Conservation (phyloP, 2,888 invertebrate species). For the Elysia crispata region DNA sequence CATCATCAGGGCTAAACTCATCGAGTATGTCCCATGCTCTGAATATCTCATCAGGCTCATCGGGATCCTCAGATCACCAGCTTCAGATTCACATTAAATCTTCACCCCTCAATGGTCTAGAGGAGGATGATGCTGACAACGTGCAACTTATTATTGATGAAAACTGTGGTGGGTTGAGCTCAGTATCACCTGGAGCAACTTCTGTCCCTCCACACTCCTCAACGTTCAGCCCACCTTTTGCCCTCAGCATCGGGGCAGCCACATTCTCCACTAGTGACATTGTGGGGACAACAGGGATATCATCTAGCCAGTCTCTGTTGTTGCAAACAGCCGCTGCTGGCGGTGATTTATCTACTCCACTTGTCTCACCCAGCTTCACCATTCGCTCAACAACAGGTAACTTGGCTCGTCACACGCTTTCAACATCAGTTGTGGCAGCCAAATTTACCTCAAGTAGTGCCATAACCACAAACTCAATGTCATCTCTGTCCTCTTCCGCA, state of each 20-base stretch:
- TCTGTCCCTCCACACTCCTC: slow-evolving; percentile 13
- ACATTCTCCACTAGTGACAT: slow-evolving; percentile 38
- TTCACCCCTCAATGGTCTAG: slow-evolving; percentile 35
- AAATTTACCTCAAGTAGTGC: not conserved
- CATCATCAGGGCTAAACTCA: too few relatives aligned
- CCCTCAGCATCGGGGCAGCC: slow-evolving; percentile 30
- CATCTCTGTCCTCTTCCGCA: not conserved
- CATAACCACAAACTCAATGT: not conserved
- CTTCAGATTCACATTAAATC: slow-evolving; percentile 47
- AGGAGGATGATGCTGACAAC: slow-evolving; percentile 49
- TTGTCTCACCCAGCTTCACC: slow-evolving; percentile 41
- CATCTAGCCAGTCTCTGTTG: slow-evolving; percentile 12
- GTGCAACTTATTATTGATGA: slow-evolving; percentile 48
- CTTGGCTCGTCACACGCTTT: not conserved
- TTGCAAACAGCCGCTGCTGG: slow-evolving; percentile 6
- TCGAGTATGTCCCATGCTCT: not conserved
- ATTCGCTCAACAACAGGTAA: slow-evolving; percentile 19
- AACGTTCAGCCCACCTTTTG: slow-evolving; percentile 36
- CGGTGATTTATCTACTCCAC: slow-evolving; percentile 33
- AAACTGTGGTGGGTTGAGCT: slow-evolving; percentile 44
- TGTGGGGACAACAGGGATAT: not conserved
- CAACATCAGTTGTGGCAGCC: not conserved
- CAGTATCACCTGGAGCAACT: slow-evolving; percentile 32
- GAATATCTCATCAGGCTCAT: slow-evolving; percentile 41
- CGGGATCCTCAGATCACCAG: slow-evolving; percentile 45